Evolutionary conservation across 2,113 vertebrate genomes (phyloP), one percentile per base, ranked within the genome.

Genomic region (Apaloderma vittatum): DNA sequence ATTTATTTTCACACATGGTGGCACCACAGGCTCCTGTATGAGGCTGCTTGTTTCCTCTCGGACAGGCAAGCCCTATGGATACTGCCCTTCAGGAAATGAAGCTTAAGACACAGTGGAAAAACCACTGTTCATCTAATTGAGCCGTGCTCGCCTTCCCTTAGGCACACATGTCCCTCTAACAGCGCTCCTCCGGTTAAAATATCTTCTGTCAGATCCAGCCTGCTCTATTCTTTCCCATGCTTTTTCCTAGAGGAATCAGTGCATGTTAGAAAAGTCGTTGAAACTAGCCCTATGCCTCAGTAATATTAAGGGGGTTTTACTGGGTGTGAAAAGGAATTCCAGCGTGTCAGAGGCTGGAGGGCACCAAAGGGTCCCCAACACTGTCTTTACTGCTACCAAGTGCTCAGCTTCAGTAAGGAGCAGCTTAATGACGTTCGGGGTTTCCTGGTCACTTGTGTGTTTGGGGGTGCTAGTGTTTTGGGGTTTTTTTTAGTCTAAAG

Each of bases 11-110:
- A 85, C 94, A 63, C 88, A 1, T 15, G 94, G 85, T 91, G 93
- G 81, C 81, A 95, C 88, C 93, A 90, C 93, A 93, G 58, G 49
- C 80, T 87, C 73, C 90, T 80, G 30, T 45, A 5, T 52, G 58
- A 65, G 29, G 46, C 40, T 34, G 17, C 4, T 34, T 11, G 17
- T 70, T 76, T 45, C 55, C 68, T 90, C 51, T 66, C 43, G 87
- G 58, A 32, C 49, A 11, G 17, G 49, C 24, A 29, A 46, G 32
- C 30, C 77, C 7, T 37, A 20, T 61, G 63, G 26, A 8, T 37
- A 1, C 22, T 43, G 49, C 54, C 43, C 26, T 67, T 15, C 6
- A 40, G 49, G 49, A 84, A 87, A 63, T 51, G 2, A 52, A 65
- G 62, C 12, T 66, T 68, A 57, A 72, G 57, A 40, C 29, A 5